Percentiles rank a stretch among this genome's conserved stretches.
phyloP scores from a whole-genome alignment of 2,797 vertebrate genomes.

The Gymnocypris eckloni region DNA sequence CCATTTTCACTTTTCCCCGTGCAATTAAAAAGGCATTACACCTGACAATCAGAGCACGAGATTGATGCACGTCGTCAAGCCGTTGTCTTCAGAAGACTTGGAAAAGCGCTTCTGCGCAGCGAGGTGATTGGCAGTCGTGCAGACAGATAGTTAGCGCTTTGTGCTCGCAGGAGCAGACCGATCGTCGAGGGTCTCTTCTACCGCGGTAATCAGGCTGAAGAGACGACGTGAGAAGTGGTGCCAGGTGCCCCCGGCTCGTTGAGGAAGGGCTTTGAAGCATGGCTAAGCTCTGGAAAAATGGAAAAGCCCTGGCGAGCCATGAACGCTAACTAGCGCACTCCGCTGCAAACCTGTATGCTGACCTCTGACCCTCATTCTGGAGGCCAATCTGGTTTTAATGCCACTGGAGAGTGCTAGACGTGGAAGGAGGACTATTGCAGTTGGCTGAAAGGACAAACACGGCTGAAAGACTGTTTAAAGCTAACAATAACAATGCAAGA shows the following conservation, averaged over 20 bases:
- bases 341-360: conserved; percentile 11
- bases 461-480: conserved; percentile 64
- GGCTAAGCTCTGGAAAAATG: conserved; percentile 60
- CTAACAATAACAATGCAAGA: conserved; percentile 63
- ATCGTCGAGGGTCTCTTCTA: conserved; percentile 75
- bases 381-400: conserved; percentile 32
- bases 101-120: conserved; percentile 64
- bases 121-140: conserved; percentile 66
- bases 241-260: conserved; percentile 60
- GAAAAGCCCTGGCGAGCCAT: conserved; percentile 2
- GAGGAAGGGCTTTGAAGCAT: conserved; percentile 69
- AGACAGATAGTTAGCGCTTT: conserved; percentile 58
- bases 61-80: conserved; percentile 68
- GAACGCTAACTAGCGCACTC: neutral
- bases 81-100: conserved; percentile 46
- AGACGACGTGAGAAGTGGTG: conserved; percentile 38
- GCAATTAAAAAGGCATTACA: conserved; percentile 77
- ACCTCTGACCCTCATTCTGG: conserved; percentile 28
- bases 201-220: conserved; percentile 61
- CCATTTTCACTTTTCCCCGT: conserved; percentile 62
- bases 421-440: conserved; percentile 10
- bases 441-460: conserved; percentile 14
- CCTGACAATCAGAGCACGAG: conserved; percentile 60
- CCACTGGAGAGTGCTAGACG: conserved; percentile 5
- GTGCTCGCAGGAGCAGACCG: conserved; percentile 66